A percentile compares a stretch with the other conserved stretches of the same genome.
These are phyloP conservation scores for Petrocephalus microphthalmus DNA, from an alignment of 2,113 vertebrate genomes.

Conservation along the genomic window DNA sequence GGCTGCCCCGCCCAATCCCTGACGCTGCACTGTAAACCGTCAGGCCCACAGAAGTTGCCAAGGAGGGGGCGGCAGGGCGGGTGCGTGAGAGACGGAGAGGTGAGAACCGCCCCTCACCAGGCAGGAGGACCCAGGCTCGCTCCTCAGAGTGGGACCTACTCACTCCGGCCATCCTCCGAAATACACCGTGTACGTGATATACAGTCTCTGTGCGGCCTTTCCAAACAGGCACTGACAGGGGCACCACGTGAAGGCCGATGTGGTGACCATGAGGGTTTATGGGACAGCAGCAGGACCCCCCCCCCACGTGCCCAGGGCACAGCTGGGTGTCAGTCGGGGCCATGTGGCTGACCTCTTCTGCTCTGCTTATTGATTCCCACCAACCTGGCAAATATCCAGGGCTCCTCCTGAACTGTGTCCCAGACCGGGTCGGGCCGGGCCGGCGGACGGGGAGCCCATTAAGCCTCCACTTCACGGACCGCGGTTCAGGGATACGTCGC, in stretches of 20 bases:
- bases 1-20: not conserved
- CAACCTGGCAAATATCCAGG: not conserved
- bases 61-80: not conserved
- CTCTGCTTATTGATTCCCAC: not conserved
- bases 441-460: not conserved
- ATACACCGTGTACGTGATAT: not conserved
- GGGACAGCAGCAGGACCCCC: not conserved
- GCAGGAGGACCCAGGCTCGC: not conserved
- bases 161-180: not conserved
- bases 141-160: not conserved
- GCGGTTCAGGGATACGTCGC: not conserved
- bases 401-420: not conserved
- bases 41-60: not conserved
- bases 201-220: not conserved
- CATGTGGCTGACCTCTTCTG: not conserved
- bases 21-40: not conserved
- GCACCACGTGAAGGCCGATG: not conserved
- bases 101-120: not conserved
- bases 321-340: not conserved
- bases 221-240: not conserved
- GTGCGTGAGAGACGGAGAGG: not conserved
- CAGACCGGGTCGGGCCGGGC: not conserved
- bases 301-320: too few species aligned
- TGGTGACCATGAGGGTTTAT: not conserved
- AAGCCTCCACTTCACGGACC: not conserved